phyloP scores from a whole-genome alignment of 2,797 vertebrate species.

The Parambassis ranga region DNA sequence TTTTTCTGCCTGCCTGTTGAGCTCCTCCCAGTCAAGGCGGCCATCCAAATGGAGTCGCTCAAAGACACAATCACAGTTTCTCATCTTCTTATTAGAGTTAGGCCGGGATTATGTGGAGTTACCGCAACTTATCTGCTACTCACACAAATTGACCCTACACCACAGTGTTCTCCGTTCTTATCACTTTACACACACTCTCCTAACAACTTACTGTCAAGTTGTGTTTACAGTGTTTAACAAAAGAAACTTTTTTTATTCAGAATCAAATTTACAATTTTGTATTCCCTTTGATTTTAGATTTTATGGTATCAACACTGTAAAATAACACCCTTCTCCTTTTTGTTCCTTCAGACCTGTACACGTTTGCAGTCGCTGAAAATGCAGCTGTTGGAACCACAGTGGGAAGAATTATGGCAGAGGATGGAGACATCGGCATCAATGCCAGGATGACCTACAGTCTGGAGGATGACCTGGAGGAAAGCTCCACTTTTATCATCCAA shows the following conservation, averaged over 20 bases:
- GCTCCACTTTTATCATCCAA: constrained; percentile 82
- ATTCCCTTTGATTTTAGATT: constrained; percentile 11
- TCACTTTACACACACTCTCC: constrained; percentile 50
- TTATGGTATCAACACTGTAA: no score
- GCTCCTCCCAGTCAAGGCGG: constrained; percentile 37
- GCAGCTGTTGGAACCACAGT: constrained; percentile 82
- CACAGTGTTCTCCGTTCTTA: constrained; percentile 55
- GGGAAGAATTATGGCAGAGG: constrained; percentile 87
- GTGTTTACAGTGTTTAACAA: background rate
- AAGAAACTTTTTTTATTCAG: constrained; percentile 24
- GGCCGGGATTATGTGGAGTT: constrained; percentile 59
- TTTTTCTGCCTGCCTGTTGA: constrained; percentile 40
- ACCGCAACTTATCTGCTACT: constrained; percentile 62
- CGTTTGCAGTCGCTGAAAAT: constrained; percentile 86
- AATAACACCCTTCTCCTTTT: constrained; percentile 6
- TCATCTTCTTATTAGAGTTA: constrained; percentile 71
- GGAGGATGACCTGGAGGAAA: constrained; percentile 83
- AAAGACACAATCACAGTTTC: constrained; percentile 68
- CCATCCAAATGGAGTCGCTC: constrained; percentile 52
- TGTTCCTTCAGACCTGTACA: constrained; percentile 83
- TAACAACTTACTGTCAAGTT: constrained; percentile 29
- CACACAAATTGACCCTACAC: constrained; percentile 66
- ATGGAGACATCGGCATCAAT: constrained; percentile 87
- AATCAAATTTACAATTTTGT: background rate
- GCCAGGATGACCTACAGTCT: constrained; percentile 90